Evolutionary conservation across 2,888 invertebrate species (phyloP).

Genomic region (Itoplectis maculator): DNA sequence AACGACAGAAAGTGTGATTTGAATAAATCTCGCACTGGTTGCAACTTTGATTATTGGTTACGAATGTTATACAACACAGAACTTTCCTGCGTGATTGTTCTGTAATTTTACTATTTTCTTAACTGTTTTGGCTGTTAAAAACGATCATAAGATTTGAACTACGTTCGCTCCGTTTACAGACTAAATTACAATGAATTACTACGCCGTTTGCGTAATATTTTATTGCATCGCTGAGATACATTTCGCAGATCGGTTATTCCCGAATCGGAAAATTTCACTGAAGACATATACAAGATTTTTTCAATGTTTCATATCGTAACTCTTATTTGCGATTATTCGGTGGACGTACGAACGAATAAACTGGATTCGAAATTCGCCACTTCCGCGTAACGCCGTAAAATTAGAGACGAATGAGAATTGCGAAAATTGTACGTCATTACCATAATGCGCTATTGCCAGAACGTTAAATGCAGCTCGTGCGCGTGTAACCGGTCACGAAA

Average conservation of each 20-base stretch:
- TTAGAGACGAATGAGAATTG: slow-evolving; percentile 6
- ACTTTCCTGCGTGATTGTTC: too few species aligned
- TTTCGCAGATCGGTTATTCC: not conserved
- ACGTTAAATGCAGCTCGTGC: not conserved
- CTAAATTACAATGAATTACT: not conserved
- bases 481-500: slow-evolving; percentile 6
- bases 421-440: not conserved
- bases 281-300: not conserved
- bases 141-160: too few species aligned
- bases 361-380: not conserved
- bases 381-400: not conserved
- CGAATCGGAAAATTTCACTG: not conserved
- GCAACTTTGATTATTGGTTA: too few species aligned
- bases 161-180: too few species aligned
- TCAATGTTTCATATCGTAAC: not conserved
- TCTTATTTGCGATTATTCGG: not conserved
- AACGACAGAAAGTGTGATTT: too few species aligned
- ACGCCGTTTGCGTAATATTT: not conserved
- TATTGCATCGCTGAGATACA: not conserved
- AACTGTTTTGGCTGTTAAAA: too few species aligned
- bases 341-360: not conserved
- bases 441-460: slow-evolving; percentile 11
- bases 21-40: too few species aligned
- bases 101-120: too few species aligned
- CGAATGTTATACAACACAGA: too few species aligned